phyloP scores from a whole-genome alignment of 1,140 invertebrate species.

The Leptoteleia sp. region DNA sequence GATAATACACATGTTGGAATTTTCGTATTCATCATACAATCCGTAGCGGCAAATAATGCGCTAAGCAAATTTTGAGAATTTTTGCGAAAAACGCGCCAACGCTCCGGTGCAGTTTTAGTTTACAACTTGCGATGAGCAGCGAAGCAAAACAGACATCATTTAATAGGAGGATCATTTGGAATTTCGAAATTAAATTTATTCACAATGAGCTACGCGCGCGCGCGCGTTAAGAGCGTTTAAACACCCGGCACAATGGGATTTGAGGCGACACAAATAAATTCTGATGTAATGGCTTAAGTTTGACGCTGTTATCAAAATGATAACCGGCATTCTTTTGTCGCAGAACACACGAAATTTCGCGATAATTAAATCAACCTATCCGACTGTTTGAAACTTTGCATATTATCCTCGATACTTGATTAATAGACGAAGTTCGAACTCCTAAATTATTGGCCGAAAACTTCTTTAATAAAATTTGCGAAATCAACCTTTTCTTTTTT shows the following conservation, averaged over 20 bases:
- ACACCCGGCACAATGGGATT: conserved; percentile 22
- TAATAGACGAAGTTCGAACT: conserved; percentile 52
- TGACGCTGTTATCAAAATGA: conserved; percentile 35
- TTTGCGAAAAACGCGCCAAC: too few relatives aligned
- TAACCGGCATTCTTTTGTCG: conserved; percentile 43
- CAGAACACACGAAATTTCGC: conserved; percentile 35
- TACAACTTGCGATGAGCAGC: conserved; percentile 32
- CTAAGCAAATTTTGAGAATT: too few relatives aligned
- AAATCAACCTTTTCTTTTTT: too few relatives aligned
- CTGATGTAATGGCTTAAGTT: conserved; percentile 41
- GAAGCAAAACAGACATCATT: conserved; percentile 28
- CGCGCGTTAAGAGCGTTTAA: conserved; percentile 11
- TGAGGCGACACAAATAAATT: conserved; percentile 42
- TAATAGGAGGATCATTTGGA: conserved; percentile 40
- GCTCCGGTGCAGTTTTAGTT: conserved; percentile 14
- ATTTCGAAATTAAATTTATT: conserved; percentile 48
- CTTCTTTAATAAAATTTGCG: conserved; percentile 45
- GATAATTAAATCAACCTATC: conserved; percentile 51
- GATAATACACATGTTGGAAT: too few relatives aligned
- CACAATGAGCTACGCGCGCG: conserved; percentile 21
- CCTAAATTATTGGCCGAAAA: conserved; percentile 35
- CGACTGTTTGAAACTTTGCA: conserved; percentile 55
- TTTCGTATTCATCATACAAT: too few relatives aligned
- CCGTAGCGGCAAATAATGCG: too few relatives aligned
- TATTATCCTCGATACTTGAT: conserved; percentile 52